Base-by-base conservation (phyloP, 2,797 vertebrate species). In the Myotis findleyi region DNA sequence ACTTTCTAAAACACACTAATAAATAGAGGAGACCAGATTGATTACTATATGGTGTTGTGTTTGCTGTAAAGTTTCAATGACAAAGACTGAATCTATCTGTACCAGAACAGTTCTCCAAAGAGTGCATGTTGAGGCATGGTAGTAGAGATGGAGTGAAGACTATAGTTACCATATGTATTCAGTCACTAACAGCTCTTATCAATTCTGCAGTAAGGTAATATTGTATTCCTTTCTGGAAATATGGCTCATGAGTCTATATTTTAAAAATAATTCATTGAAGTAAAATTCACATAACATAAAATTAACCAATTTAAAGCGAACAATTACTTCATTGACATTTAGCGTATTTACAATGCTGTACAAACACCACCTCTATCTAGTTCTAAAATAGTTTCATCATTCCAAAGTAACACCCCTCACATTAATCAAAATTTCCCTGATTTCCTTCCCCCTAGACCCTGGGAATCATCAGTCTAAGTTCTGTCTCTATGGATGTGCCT, bases 271-370 rank as follows among this genome's bases (percentile, higher is more conserved):
- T 47, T 11, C 13, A 89, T 79, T 69, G 47, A 27, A 49, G 25
- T 64, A 11, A 79, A 69, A 85, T 30, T 62, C 25, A 47, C 4
- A 4, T 88, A 92, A 47, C 20, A 14, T 23, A 51, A 87, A 75
- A 69, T 62, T 30, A 69, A 68, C 59, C 41, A 75, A 51, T 94
- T 94, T 75, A 87, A 79, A 91, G 3, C n/a, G 20, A 87, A 49
- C 83, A 76, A 7, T 81, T 30, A 33, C 20, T 66, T 88, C 13
- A 23, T 5, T 53, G 53, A 20, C 18, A 21, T n/a, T 71, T 51
- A 44, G 30, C 21, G 21, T 10, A 13, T 79, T 79, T 25, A 55
- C 18, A 13, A 20, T 14, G 23, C 3, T 18, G 14, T 21, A 7
- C 11, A 64, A 25, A 16, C 25, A 41, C 38, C n/a, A 41, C 12